phyloP scores from a whole-genome alignment of 1,140 invertebrate species.

The Pseudomyrmex flavicornis region DNA sequence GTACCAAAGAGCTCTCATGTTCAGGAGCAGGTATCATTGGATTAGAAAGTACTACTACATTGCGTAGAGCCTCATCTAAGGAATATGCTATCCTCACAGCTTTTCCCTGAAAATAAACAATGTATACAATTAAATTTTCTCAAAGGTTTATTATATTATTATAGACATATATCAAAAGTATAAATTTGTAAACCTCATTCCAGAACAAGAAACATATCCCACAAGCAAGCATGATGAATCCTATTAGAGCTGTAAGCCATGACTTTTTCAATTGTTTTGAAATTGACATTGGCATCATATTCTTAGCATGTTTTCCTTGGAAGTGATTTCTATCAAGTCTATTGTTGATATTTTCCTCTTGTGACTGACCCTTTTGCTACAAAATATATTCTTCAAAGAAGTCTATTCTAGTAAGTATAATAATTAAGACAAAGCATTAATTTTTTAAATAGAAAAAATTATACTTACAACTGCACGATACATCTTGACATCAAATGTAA shows the following conservation, averaged over 20 bases:
- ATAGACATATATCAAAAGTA: conserved; percentile 26
- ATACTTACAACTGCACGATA: conserved; percentile 73
- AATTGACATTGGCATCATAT: conserved; percentile 79
- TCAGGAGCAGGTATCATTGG: conserved; percentile 86
- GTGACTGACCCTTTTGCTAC: conserved; percentile 77
- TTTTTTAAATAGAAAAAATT: neutral
- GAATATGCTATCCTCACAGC: conserved; percentile 90
- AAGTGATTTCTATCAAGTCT: conserved; percentile 68
- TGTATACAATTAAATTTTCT: conserved; percentile 6
- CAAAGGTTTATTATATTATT: conserved; percentile 16
- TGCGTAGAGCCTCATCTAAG: conserved; percentile 89
- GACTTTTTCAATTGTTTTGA: conserved; percentile 87
- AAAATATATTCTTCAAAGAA: conserved; percentile 32
- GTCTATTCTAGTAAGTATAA: conserved; percentile 3
- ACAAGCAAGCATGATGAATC: conserved; percentile 85
- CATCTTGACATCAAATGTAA: conserved; percentile 52
- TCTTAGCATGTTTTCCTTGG: conserved; percentile 62
- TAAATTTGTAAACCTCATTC: conserved; percentile 88
- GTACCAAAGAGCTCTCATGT: conserved; percentile 91
- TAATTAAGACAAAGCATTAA: neutral
- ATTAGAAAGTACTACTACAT: conserved; percentile 86
- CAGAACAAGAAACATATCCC: conserved; percentile 89
- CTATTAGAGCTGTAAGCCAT: conserved; percentile 88
- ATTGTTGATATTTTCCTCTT: conserved; percentile 70
- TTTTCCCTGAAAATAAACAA: conserved; percentile 85